These are phyloP conservation scores for Oligia strigilis DNA, from an alignment of 2,888 invertebrate genomes.

Conservation along the genomic window DNA sequence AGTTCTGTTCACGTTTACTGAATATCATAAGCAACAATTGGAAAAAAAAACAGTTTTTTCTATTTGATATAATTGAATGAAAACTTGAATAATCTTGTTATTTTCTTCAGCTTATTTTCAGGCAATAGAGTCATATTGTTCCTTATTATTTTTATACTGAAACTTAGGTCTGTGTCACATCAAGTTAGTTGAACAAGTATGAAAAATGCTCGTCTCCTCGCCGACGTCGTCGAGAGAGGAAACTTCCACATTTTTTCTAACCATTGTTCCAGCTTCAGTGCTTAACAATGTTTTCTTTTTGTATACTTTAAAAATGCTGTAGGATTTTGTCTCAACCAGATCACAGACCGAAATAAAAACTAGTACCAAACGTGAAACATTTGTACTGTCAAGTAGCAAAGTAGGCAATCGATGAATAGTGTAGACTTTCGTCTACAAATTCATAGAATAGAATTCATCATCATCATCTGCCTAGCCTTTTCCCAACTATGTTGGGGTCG, in stretches of 20 bases:
- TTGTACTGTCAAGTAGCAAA: constrained; percentile 5
- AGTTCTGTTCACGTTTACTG: background rate
- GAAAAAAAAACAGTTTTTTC: constrained; percentile 2
- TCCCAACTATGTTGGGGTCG: too few species aligned
- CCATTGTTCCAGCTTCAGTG: constrained; percentile 39
- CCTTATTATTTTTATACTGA: constrained; percentile 31
- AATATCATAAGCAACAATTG: background rate
- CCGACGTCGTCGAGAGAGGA: background rate
- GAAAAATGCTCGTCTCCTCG: constrained; percentile 40
- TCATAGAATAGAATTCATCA: too few species aligned
- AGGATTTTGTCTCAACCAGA: background rate
- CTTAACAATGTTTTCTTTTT: constrained; percentile 26
- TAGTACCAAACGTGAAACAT: constrained; percentile 9
- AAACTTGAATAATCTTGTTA: constrained; percentile 11
- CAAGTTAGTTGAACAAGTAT: constrained; percentile 40
- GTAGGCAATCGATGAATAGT: constrained; percentile 1
- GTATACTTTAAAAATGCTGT: constrained; percentile 17
- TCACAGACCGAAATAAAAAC: background rate
- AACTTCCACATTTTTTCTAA: constrained; percentile 34
- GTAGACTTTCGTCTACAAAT: background rate
- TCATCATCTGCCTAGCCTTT: too few species aligned
- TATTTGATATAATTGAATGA: constrained; percentile 21
- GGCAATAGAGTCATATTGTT: constrained; percentile 19
- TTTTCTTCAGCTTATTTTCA: constrained; percentile 15
- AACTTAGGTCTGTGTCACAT: constrained; percentile 13